Percentiles rank a stretch among this genome's conserved stretches.
Conservation (phyloP, 1,140 invertebrate species). For the Xylocopa sonorina region DNA sequence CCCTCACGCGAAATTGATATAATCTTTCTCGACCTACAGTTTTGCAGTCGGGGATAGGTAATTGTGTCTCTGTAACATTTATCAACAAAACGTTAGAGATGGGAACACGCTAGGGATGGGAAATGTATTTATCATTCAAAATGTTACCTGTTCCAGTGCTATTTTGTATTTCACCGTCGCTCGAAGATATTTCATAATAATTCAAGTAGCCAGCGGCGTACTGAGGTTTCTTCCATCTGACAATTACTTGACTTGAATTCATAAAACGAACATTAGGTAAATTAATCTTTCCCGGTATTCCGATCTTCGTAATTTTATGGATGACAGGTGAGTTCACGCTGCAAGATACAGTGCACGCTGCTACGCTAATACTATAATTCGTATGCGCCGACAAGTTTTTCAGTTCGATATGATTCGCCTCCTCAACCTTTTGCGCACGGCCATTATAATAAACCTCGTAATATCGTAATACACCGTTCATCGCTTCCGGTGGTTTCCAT, state of each 20-base stretch:
- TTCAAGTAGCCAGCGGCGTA: slow-evolving; percentile 85
- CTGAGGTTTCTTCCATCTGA: slow-evolving; percentile 84
- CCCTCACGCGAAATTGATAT: slow-evolving; percentile 77
- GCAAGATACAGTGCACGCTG: slow-evolving; percentile 88
- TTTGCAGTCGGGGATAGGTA: slow-evolving; percentile 78
- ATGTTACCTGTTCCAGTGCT: slow-evolving; percentile 69
- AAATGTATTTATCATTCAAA: background rate
- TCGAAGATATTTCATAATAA: slow-evolving; percentile 82
- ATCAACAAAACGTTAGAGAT: too few species aligned
- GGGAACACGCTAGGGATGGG: too few species aligned
- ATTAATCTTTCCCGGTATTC: slow-evolving; percentile 82
- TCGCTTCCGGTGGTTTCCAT: slow-evolving; percentile 86
- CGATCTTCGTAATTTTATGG: slow-evolving; percentile 83
- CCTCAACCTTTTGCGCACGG: slow-evolving; percentile 65
- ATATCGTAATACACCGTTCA: slow-evolving; percentile 89
- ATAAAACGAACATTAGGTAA: slow-evolving; percentile 80
- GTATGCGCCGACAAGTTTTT: slow-evolving; percentile 74
- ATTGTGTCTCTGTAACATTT: slow-evolving; percentile 67
- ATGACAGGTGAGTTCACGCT: slow-evolving; percentile 81
- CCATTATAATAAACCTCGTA: slow-evolving; percentile 85
- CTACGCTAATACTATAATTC: slow-evolving; percentile 86
- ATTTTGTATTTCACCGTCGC: slow-evolving; percentile 71
- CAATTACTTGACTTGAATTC: slow-evolving; percentile 80
- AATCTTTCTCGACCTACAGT: slow-evolving; percentile 68
- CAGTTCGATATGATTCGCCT: slow-evolving; percentile 56